Conservation (phyloP, 1,140 invertebrate genomes). For the Drosophila hydei region DNA sequence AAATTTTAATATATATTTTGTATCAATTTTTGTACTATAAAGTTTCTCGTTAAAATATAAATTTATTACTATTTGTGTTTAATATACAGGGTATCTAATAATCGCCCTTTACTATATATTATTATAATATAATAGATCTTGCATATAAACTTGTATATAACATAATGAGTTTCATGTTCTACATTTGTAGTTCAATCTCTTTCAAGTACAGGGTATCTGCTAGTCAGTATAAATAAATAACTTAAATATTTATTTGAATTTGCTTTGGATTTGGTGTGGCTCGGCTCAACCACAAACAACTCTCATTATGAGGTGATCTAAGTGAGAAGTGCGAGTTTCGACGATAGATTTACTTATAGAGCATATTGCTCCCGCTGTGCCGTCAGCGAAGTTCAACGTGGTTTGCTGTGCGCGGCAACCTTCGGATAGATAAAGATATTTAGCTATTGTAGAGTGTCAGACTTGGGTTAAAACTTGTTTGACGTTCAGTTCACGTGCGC, state of each 20-base stretch:
- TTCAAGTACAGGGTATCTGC: background rate
- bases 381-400: slow-evolving; percentile 46
- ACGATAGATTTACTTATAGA: slow-evolving; percentile 9
- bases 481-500: slow-evolving; percentile 59
- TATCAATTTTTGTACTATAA: no score
- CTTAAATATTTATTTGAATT: slow-evolving; percentile 1
- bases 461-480: slow-evolving; percentile 40
- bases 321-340: background rate
- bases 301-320: slow-evolving; percentile 9
- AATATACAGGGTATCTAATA: no score
- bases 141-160: no score
- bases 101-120: no score
- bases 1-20: no score
- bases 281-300: slow-evolving; percentile 11
- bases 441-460: slow-evolving; percentile 31
- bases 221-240: background rate
- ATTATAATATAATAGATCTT: no score
- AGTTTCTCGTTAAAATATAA: no score
- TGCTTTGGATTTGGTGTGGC: background rate
- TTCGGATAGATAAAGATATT: slow-evolving; percentile 53
- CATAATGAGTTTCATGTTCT: background rate
- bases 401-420: slow-evolving; percentile 44
- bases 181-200: no score
- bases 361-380: slow-evolving; percentile 55
- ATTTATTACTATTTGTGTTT: no score